Evolutionary conservation across 2,797 vertebrate genomes (phyloP).

Genomic region (Xerus rutilus): DNA sequence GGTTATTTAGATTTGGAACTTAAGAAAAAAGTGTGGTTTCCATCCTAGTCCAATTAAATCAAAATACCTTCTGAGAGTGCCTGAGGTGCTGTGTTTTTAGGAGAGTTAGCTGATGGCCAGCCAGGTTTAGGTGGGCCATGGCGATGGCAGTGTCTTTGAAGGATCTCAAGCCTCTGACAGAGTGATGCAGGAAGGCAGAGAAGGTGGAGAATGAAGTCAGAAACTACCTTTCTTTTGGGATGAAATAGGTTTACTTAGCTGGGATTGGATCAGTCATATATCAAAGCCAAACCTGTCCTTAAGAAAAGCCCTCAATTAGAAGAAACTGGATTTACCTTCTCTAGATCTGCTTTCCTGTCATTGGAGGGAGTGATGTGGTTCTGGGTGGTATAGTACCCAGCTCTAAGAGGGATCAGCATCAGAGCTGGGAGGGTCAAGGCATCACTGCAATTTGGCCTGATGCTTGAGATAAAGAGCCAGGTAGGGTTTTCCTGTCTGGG

Average conservation of each 20-base stretch:
- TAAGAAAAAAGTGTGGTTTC: background rate
- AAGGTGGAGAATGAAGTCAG: background rate
- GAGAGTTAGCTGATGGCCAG: background rate
- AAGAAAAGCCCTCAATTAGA: background rate
- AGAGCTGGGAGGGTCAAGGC: background rate
- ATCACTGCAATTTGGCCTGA: background rate
- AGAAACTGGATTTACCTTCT: background rate
- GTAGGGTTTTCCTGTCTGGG: background rate
- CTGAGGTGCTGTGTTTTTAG: background rate
- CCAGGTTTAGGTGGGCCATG: background rate
- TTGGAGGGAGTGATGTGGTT: background rate
- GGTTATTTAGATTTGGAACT: constrained; percentile 4
- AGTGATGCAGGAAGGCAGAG: background rate
- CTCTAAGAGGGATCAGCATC: no score
- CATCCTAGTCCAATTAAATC: background rate
- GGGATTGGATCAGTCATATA: background rate
- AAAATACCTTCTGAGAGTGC: background rate
- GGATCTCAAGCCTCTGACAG: background rate
- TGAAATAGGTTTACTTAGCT: constrained; percentile 18
- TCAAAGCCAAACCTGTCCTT: background rate
- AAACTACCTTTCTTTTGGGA: background rate
- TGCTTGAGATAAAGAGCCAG: background rate
- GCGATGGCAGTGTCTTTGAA: background rate
- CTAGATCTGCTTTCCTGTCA: background rate
- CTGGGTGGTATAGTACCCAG: rapidly evolving